phyloP scores from a whole-genome alignment of 2,888 invertebrate species.

The Tachystola acroxantha region DNA sequence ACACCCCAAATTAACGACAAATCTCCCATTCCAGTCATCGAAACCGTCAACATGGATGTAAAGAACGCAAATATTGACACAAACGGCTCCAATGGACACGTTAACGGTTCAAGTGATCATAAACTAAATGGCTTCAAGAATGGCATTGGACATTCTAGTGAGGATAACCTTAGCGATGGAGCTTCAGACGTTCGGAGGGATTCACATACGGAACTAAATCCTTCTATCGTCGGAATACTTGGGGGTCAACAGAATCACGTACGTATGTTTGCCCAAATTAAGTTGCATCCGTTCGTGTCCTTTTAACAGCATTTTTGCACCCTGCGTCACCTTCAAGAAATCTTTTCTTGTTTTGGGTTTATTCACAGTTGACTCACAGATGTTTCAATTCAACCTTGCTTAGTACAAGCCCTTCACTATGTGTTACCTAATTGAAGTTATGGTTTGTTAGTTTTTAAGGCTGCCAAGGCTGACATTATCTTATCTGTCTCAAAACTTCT shows the following conservation, averaged over 20 bases:
- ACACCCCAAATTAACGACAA: slow-evolving; percentile 27
- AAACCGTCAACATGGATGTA: slow-evolving; percentile 50
- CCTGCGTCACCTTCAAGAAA: slow-evolving; percentile 5
- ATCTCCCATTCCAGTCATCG: slow-evolving; percentile 43
- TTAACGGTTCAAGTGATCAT: slow-evolving; percentile 15
- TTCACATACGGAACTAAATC: slow-evolving; percentile 61
- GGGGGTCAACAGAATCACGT: slow-evolving; percentile 75
- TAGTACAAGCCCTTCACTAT: not conserved
- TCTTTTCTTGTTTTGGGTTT: not conserved
- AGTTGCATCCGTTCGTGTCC: slow-evolving; percentile 1
- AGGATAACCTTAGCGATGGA: slow-evolving; percentile 23
- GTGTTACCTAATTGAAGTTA: not conserved
- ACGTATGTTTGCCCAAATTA: slow-evolving; percentile 39
- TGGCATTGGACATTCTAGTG: slow-evolving; percentile 28
- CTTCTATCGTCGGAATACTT: slow-evolving; percentile 72
- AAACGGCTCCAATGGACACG: slow-evolving; percentile 21
- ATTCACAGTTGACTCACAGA: not conserved
- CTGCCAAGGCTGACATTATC: slow-evolving; percentile 43
- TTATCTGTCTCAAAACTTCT: slow-evolving; percentile 45
- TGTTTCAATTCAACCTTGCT: not conserved
- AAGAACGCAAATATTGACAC: slow-evolving; percentile 23
- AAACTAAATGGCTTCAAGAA: slow-evolving; percentile 38
- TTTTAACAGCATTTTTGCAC: slow-evolving; percentile 7
- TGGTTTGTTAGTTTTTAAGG: slow-evolving; percentile 1
- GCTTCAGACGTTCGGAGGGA: slow-evolving; percentile 44